These are phyloP conservation scores for Spinibarbus caldwelli DNA, from an alignment of 2,797 vertebrate species.

Conservation along the genomic window DNA sequence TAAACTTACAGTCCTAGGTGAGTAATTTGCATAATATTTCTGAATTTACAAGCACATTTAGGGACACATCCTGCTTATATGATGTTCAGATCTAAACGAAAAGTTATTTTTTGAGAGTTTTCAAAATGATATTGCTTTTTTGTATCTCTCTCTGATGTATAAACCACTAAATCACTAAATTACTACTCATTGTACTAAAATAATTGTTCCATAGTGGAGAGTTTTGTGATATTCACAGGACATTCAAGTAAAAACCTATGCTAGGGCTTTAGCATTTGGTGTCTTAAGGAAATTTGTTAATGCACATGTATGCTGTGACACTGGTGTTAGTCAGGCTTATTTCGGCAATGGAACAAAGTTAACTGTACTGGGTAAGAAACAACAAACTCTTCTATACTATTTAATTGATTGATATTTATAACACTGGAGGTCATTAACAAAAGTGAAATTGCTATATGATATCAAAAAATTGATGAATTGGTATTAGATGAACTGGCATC, in stretches of 20 bases:
- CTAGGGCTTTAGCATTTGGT: neutral
- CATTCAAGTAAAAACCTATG: neutral
- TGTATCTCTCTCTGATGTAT: neutral
- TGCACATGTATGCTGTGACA: constrained; percentile 14
- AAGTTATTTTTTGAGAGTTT: neutral
- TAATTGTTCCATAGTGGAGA: neutral
- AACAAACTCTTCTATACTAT: neutral
- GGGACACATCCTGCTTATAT: neutral
- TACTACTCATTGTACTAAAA: neutral
- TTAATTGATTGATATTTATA: neutral
- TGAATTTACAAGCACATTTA: neutral
- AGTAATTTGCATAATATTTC: constrained; percentile 32
- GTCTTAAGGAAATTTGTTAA: neutral
- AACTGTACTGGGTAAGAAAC: constrained; percentile 60
- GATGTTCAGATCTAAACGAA: neutral
- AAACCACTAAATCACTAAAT: neutral
- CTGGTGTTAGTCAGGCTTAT: constrained; percentile 55
- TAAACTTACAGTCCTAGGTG: constrained; percentile 72
- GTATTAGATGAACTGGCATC: neutral
- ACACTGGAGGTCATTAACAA: neutral
- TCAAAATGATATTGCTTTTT: neutral
- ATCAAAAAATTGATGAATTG: neutral
- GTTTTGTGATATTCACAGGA: neutral
- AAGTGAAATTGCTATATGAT: neutral
- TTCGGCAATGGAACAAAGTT: constrained; percentile 74